These are phyloP conservation scores for Sylvilagus floridanus DNA, from an alignment of 2,797 vertebrate species.

Conservation along the genomic window DNA sequence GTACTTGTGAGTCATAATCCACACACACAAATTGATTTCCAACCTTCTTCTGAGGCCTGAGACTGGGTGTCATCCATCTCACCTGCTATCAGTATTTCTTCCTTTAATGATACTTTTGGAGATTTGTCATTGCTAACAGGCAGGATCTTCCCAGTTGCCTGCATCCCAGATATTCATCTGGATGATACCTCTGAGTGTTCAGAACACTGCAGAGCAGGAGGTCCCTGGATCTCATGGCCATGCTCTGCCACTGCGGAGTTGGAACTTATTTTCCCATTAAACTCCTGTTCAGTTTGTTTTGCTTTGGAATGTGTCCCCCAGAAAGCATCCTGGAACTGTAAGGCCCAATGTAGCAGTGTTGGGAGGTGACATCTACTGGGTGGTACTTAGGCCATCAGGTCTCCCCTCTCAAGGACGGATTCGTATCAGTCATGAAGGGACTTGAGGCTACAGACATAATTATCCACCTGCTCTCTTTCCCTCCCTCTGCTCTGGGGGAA, in stretches of 20 bases:
- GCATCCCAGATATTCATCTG: neutral
- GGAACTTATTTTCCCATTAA: neutral
- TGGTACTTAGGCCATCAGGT: neutral
- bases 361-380: neutral
- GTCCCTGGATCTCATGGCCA: neutral
- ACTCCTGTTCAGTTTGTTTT: neutral
- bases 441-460: neutral
- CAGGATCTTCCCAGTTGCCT: neutral
- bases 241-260: neutral
- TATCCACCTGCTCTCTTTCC: neutral
- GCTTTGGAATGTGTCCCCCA: neutral
- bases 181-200: neutral
- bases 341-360: neutral
- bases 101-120: neutral
- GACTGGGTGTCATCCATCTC: neutral
- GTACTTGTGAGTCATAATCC: neutral
- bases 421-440: no score
- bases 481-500: neutral
- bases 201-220: fast-evolving
- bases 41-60: neutral
- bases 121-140: neutral
- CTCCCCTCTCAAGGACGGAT: neutral
- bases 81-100: neutral
- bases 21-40: neutral
- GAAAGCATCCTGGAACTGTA: neutral